A percentile compares a stretch with the other conserved stretches of the same genome.
These are phyloP conservation scores for Nasonovia ribisnigri DNA, from an alignment of 2,888 invertebrate species.

Conservation along the genomic window DNA sequence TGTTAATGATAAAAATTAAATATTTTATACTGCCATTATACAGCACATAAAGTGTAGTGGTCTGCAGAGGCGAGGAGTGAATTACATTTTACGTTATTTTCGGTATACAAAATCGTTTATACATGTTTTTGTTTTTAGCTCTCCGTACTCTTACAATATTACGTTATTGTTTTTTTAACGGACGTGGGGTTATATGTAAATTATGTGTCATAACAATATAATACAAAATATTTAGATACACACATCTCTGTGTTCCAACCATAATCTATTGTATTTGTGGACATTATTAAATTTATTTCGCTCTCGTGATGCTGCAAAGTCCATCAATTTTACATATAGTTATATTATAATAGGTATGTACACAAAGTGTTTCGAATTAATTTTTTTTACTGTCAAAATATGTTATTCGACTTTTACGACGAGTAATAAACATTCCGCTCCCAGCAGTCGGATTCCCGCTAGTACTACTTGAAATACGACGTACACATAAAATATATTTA, in stretches of 20 bases:
- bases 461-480: background rate
- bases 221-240: background rate
- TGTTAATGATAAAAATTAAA: background rate
- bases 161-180: background rate
- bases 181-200: background rate
- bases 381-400: background rate
- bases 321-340: background rate
- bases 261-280: background rate
- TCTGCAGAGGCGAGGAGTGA: background rate
- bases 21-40: background rate
- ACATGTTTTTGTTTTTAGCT: background rate
- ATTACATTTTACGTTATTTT: background rate
- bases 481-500: background rate
- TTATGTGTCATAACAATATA: background rate
- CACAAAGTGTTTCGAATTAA: background rate
- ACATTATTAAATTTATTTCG: background rate
- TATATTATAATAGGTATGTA: background rate
- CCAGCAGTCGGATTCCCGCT: background rate
- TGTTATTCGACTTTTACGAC: background rate
- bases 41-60: background rate
- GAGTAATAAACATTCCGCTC: background rate
- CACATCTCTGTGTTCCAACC: background rate
- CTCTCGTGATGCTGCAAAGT: background rate
- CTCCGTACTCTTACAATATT: background rate
- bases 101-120: background rate